Evolutionary conservation across 2,797 vertebrate species (phyloP), one percentile per base, ranked within the genome.

Genomic region (Delichon dasypus): DNA sequence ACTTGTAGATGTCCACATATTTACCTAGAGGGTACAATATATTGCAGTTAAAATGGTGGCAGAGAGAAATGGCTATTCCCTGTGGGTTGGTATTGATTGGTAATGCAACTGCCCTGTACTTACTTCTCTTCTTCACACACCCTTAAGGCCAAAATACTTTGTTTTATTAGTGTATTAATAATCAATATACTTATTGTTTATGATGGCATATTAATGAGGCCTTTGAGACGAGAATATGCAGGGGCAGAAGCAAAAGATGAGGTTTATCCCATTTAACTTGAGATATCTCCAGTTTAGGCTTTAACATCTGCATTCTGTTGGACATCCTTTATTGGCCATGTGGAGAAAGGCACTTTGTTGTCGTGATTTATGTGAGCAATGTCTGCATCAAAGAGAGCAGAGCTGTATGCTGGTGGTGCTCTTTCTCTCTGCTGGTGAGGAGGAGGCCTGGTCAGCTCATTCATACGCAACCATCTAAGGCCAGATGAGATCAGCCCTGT

Each of bases 11-110:
- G 88, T 91, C 82, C 91, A 84, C 58, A 67, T 95, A 89, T 93
- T 90, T 92, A 86, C 88, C 95, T 93, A 94, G 54, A 64, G 89
- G 87, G 74, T 80, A 95, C 18, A 11, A 84, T 89, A 71, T 85
- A 64, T 93, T 95, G 70, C 77, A 70, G 77, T 88, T 90, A 87
- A 92, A 91, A 88, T 66, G 85, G 78, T 94, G 91, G 89, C 61
- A 78, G 74, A 68, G 93, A 89, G 89, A 93, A 96, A 96, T 88
- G 67, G 55, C 81, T 76, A 26, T 75, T 96, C 88, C 93, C 89
- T 93, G 73, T 50, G 83, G 94, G 58, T 54, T 94, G 73, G n/a
- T 96, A 96, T 95, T 91, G 95, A 97, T 97, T 5, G 21, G 45
- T 78, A 30, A 8, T 92, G 77, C 45, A 82, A 76, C 87, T 91